Evolutionary conservation across 1,140 invertebrate species (phyloP), one percentile per base, ranked within the genome.

Genomic region (Bombus pascuorum): DNA sequence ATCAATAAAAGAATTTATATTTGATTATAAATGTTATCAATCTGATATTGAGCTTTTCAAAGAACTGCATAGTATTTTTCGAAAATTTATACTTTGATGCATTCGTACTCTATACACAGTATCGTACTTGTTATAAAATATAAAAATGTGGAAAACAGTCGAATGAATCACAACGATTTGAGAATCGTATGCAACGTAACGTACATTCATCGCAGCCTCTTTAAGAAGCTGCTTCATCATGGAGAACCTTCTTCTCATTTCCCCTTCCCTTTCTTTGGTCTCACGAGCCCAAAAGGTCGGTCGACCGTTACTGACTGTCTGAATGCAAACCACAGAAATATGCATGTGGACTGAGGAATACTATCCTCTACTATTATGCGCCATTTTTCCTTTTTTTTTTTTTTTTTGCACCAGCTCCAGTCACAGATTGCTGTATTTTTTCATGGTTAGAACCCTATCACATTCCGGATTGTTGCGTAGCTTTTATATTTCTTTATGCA

Each of bases 281-380:
- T 68, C 57, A 44, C 79, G 44, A 57, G n/a, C 47, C 84, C 37
- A 70, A 86, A 81, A 86, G 84, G 70, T 79, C 72, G 71, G 79
- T 74, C 84, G 71, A 5, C 72, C 84, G 76, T 81, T 62, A 81
- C 78, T 34, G 59, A n/a, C 76, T 25, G 79, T 39, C 79, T 86
- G 78, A 81, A 86, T 81, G 84, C 84, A 44, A 75, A 81, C 72
- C 84, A 59, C n/a, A 75, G 78, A 86, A 81, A 81, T 86, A 79
- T 86, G 84, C 42, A 81, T 86, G 47, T 72, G 47, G 28, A 86
- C 79, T 62, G 70, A 81, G 81, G 84, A 59, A 75, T 79, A 81
- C 84, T 72, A 86, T 86, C 79, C 71, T 59, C 57, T 9, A 1
- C 79, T 47, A 86, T 86, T 86, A 72, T 86, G 72, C 37, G 25